phyloP scores from a whole-genome alignment of 2,888 invertebrate species.

The Pachydiplax longipennis region DNA sequence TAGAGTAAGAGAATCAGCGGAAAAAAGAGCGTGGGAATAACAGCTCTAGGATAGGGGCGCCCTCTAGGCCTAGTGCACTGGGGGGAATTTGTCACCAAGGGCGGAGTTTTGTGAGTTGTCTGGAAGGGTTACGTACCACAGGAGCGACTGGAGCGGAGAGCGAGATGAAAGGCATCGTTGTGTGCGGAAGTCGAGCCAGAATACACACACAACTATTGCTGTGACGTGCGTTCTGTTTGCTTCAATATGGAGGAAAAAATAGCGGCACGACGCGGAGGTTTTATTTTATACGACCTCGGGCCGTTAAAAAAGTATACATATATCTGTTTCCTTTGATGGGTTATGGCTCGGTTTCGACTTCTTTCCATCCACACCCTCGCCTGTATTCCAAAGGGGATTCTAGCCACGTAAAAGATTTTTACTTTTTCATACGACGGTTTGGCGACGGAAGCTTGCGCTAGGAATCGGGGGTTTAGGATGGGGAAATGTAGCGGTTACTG shows the following conservation, averaged over 20 bases:
- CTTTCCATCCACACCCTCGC: background rate
- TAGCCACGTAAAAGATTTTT: background rate
- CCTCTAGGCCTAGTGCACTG: no score
- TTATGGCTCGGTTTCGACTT: background rate
- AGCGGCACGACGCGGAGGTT: background rate
- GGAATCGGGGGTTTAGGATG: no score
- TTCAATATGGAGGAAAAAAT: background rate
- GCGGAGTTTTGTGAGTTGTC: background rate
- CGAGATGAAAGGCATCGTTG: conserved; percentile 15
- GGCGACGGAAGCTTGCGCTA: no score
- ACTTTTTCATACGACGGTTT: background rate
- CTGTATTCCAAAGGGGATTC: background rate
- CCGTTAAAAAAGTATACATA: background rate
- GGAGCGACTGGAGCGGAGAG: background rate
- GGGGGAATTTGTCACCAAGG: background rate
- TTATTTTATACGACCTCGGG: background rate
- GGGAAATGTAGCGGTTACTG: no score
- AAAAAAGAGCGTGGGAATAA: background rate
- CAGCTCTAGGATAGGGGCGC: background rate
- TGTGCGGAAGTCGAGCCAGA: background rate
- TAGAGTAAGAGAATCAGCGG: background rate
- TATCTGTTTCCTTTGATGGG: background rate
- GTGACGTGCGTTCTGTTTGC: background rate
- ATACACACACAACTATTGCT: background rate
- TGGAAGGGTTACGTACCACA: background rate